Evolutionary conservation across 2,888 invertebrate species (phyloP), one percentile per base, ranked within the genome.

Genomic region (Scaptodrosophila latifasciaeformis): DNA sequence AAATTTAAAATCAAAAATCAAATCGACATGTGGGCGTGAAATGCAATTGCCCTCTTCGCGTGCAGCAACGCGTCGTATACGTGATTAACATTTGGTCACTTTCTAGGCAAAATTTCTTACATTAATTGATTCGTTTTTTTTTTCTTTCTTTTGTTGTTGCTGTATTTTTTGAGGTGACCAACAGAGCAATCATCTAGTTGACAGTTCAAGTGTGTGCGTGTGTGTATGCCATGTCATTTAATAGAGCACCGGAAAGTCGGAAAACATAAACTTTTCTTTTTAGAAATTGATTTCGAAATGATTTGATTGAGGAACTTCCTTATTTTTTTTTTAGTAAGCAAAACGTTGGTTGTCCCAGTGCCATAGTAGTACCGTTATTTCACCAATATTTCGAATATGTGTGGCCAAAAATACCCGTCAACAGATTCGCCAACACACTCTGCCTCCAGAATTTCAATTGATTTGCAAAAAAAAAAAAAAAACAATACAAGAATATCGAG

Each of bases 191-290:
- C 37, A 37, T 57, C 40, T 31, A 49, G 56, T 61, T 54, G 60
- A 62, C 57, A 61, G 39, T 49, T 40, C 30, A 39, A 30, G 39
- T 63, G 71, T 62, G 30, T 21, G 43, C 68, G 70, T n/a, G n/a
- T n/a, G n/a, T 77, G 74, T 70, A 59, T 49, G 35, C 46, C 37
- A 57, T 68, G 74, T 76, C 74, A 49, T 62, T 70, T 75, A 65
- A 34, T 76, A 30, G 74, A 74, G 70, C 76, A 66, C 18, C 59
- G 24, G 15, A 50, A 56, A 49, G 47, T 37, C 49, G 59, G 43
- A n/a, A n/a, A n/a, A n/a, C n/a, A n/a, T n/a, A n/a, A n/a, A n/a
- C n/a, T n/a, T n/a, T n/a, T n/a, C n/a, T n/a, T n/a, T n/a, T 48
- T 72, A 65, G 65, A 72, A 67, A 70, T 34, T 34, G n/a, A 13